Base-by-base conservation (phyloP, 2,797 vertebrate species). In the Sebastolobus altivelis region DNA sequence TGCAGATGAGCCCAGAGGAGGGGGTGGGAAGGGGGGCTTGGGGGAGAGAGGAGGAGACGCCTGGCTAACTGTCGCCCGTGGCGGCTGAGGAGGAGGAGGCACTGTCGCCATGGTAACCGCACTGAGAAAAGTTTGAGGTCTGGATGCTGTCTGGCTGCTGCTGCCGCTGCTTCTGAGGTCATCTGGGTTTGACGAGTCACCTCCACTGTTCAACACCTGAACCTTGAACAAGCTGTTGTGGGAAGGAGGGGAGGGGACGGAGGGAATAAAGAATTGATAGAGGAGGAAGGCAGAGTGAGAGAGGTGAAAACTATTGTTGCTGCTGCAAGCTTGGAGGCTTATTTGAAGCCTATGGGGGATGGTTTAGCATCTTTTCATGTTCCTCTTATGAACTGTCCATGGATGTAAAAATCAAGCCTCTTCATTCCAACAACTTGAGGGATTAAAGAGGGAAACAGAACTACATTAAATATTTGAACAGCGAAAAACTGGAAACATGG, bases 191-290 rank as follows among this genome's bases (percentile, higher is more conserved):
- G 91, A 91, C 73, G 65, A 87, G 86, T 91, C 79, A 81, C 81
- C 87, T 85, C 82, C 81, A 70, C 68, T 77, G 75, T 85, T 91
- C n/a, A 69, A 78, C 67, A 68, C 61, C 76, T 93, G 94, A 72
- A 87, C 92, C 78, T 89, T 90, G 70, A 95, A 95, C 87, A 95
- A 89, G 88, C 95, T 96, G 87, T 80, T 81, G 74, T 74, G 35
- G 25, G 35, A 75, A 33, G 55, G 61, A 75, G 18, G 58, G 65
- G 59, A 49, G 38, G 59, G 72, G 67, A 65, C 62, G 38, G 10
- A 81, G 18, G 56, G 60, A 81, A 69, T 71, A 40, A 68, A 77
- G 72, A 74, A 84, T 20, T 61, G 4, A 77, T 69, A 69, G n/a
- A 55, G 58, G 20, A 55, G 5, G 60, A 52, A 37, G 31, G 33